Base-by-base conservation (phyloP, 2,797 vertebrate genomes). In the Silurus lanzhouensis region DNA sequence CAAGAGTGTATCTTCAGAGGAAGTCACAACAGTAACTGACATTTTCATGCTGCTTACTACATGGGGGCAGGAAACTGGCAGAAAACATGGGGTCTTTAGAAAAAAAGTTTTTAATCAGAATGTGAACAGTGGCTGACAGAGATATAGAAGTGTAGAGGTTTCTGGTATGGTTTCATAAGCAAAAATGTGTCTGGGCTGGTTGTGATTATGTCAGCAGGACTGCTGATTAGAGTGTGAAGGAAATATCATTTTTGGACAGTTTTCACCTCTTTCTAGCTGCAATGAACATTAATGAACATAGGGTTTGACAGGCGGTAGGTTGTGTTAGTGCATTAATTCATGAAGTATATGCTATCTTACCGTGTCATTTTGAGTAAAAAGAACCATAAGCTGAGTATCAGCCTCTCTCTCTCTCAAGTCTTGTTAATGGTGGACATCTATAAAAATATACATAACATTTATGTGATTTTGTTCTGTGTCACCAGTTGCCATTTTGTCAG, bases 21-120 rank as follows among this genome's bases (percentile, higher is more conserved):
- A 80, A 82, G 82, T 83, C 72, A 84, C 78, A 85, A 81, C 57
- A 81, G 78, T 46, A 84, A 81, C 87, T 64, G 80, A 76, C 70
- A 48, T 83, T 84, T 87, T 81, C 84, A 86, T 79, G 27, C 84
- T 58, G 67, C 81, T 82, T 82, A 57, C 80, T 44, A 25, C 57
- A 27, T 85, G 67, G 82, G 20, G 81, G 64, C 71, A 88, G 83
- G 61, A 85, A 87, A 57, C 66, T 61, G 25, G 9, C 46, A 25
- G 8, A 64, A 85, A 66, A 82, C 14, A 64, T 71, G 57, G 82
- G 64, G 81, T 77, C 67, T 82, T 88, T 27, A 66, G 66, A 44
- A 31, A 3, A 60, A 64, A 80, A 2, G 19, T 76, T 88, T 87
- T 85, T 58, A 74, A 12, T 83, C 25, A 58, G 71, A 77, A 25